Percentiles rank a stretch among this genome's conserved stretches.
Conservation (phyloP, 2,797 vertebrate species). For the Microctenopoma steveboyesi region DNA sequence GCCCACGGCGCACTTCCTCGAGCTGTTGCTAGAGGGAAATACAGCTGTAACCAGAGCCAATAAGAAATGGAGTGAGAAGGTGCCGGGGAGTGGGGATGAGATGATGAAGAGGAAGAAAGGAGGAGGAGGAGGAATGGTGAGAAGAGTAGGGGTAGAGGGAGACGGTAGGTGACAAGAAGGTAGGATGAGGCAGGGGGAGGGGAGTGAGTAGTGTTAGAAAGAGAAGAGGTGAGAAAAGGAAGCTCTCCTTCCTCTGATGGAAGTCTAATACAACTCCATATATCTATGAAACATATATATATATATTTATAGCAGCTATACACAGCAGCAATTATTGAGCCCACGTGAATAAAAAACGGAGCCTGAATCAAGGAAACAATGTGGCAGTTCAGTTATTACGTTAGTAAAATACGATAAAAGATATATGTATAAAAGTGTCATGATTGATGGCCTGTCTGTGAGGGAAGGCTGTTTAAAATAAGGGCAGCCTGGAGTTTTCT, state of each 20-base stretch:
- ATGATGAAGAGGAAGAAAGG: slow-evolving; percentile 27
- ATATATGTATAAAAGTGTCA: background rate
- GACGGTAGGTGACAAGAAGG: slow-evolving; percentile 38
- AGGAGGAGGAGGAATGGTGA: slow-evolving; percentile 21
- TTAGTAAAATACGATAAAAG: background rate
- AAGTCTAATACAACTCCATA: slow-evolving; percentile 2
- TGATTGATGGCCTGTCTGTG: background rate
- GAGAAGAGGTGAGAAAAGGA: slow-evolving; percentile 56
- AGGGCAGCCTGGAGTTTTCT: background rate
- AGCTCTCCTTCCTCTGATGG: slow-evolving; percentile 23
- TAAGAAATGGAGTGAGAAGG: slow-evolving; percentile 42
- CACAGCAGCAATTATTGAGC: too few species aligned
- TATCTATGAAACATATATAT: background rate
- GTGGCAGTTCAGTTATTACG: background rate
- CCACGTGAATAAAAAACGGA: background rate
- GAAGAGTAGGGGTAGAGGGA: slow-evolving; percentile 27
- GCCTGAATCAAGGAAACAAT: background rate
- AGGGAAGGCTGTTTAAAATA: background rate
- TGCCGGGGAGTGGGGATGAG: slow-evolving; percentile 41
- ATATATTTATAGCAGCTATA: too few species aligned
- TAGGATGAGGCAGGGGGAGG: slow-evolving; percentile 20
- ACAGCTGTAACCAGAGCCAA: slow-evolving; percentile 44
- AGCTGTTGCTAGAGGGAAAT: slow-evolving; percentile 56
- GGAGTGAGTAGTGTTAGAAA: slow-evolving; percentile 27
- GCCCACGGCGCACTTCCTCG: slow-evolving; percentile 41